These are phyloP conservation scores for Neodiprion fabricii DNA, from an alignment of 1,140 invertebrate genomes.

Conservation along the genomic window DNA sequence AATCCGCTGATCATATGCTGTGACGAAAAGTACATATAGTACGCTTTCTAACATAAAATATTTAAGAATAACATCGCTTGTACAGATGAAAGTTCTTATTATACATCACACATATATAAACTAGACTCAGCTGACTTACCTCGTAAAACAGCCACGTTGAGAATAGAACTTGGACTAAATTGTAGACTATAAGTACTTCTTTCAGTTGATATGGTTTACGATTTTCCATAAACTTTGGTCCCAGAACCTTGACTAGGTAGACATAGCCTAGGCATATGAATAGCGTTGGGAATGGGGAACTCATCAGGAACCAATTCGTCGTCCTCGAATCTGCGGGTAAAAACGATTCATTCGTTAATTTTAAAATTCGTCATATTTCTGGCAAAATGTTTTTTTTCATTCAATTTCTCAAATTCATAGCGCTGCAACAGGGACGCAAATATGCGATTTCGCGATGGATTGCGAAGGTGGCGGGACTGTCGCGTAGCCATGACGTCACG, in stretches of 20 bases:
- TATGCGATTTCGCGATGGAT: too few species aligned
- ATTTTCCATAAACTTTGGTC: conserved; percentile 86
- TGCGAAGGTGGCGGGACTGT: too few species aligned
- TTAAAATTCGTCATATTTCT: too few species aligned
- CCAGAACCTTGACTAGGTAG: conserved; percentile 78
- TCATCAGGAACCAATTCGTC: conserved; percentile 85
- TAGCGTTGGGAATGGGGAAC: conserved; percentile 81
- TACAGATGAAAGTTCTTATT: neutral
- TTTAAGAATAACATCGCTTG: too few species aligned
- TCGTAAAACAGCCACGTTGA: conserved; percentile 84
- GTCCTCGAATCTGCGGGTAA: conserved; percentile 76
- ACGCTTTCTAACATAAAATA: too few species aligned
- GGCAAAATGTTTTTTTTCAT: too few species aligned
- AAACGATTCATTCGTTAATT: conserved; percentile 8
- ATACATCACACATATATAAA: conserved; percentile 6
- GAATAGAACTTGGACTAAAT: conserved; percentile 84
- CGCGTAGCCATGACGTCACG: too few species aligned
- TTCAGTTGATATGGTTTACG: conserved; percentile 84
- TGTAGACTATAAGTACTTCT: conserved; percentile 81
- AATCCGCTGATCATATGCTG: too few species aligned
- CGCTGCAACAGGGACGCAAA: too few species aligned
- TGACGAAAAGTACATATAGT: too few species aligned
- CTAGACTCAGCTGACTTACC: conserved; percentile 62
- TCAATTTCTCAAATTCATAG: too few species aligned
- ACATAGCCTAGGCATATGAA: conserved; percentile 78